Base-by-base conservation (phyloP, 2,113 vertebrate genomes). In the Montifringilla adamsi region DNA sequence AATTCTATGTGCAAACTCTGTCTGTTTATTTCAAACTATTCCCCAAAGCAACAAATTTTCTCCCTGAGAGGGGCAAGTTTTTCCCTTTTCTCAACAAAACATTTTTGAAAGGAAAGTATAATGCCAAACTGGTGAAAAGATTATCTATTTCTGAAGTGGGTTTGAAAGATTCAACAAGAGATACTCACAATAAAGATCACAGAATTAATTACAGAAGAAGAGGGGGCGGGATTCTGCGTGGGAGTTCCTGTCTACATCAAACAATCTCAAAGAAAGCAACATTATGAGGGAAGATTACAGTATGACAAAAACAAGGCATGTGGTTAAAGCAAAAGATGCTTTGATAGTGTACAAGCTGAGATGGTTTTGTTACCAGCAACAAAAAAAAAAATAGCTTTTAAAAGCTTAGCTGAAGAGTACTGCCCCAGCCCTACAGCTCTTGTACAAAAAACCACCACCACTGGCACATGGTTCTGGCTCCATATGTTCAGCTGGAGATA, bases 261-360 rank as follows among this genome's bases (percentile, higher is more conserved):
- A 90, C 64, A 84, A 75, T 73, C 50, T 76, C 66, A 43, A 82
- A 92, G 53, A 91, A 95, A 86, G 63, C 39, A 95, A 93, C n/a
- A 49, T 69, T 84, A 68, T 26, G 33, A 86, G 44, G 77, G 68
- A 86, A 83, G 59, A 69, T 58, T 49, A 58, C 33, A 90, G n/a
- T n/a, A 59, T 60, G 85, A 88, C 79, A 83, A 90, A 97, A 96
- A 52, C 39, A 76, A 88, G 43, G 68, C 56, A n/a, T 49, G 58
- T 31, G 72, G 74, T 79, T 94, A 90, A 94, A 74, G 70, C 26
- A 85, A 90, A 58, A 94, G 78, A 93, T 83, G 75, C 20, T 92
- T 70, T 91, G 68, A 92, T 28, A 93, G 49, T 13, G 55, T 74
- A 80, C 35, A 79, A 50, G 63, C 53, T 41, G 87, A 93, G 55